phyloP scores from a whole-genome alignment of 2,888 invertebrate species.

The Drosophila anceps region DNA sequence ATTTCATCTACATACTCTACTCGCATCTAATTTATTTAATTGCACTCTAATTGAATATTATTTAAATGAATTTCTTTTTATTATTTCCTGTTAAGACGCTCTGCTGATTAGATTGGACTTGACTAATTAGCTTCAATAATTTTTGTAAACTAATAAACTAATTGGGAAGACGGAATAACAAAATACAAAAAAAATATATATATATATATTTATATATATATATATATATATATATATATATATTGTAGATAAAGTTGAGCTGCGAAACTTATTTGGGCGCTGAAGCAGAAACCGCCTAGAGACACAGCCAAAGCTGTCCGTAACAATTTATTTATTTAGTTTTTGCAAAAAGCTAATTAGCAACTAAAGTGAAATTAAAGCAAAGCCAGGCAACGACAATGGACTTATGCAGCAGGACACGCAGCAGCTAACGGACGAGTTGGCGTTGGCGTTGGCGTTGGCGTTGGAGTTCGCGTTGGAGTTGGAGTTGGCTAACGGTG shows the following conservation, averaged over 20 bases:
- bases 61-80: not conserved
- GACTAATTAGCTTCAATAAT: slow-evolving; percentile 44
- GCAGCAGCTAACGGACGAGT: slow-evolving; percentile 20
- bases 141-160: slow-evolving; percentile 44
- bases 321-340: slow-evolving; percentile 75
- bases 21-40: not conserved
- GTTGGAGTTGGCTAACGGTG: slow-evolving; percentile 49
- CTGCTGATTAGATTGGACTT: slow-evolving; percentile 12
- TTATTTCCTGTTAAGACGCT: not conserved
- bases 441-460: slow-evolving; percentile 4
- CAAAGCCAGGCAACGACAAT: slow-evolving; percentile 59
- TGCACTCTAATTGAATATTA: not conserved
- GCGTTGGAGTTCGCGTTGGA: not conserved
- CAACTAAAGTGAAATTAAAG: slow-evolving; percentile 81
- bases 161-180: slow-evolving; percentile 27
- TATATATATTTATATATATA: no score
- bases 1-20: not conserved
- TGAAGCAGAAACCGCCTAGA: slow-evolving; percentile 50
- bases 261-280: slow-evolving; percentile 35
- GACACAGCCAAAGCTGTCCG: slow-evolving; percentile 44
- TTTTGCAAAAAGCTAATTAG: slow-evolving; percentile 77
- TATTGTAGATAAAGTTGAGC: slow-evolving; percentile 39
- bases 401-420: slow-evolving; percentile 34
- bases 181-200: slow-evolving; percentile 16
- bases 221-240: no score